Base-by-base conservation (phyloP, 1,140 invertebrate genomes). In the Drosophila athabasca region DNA sequence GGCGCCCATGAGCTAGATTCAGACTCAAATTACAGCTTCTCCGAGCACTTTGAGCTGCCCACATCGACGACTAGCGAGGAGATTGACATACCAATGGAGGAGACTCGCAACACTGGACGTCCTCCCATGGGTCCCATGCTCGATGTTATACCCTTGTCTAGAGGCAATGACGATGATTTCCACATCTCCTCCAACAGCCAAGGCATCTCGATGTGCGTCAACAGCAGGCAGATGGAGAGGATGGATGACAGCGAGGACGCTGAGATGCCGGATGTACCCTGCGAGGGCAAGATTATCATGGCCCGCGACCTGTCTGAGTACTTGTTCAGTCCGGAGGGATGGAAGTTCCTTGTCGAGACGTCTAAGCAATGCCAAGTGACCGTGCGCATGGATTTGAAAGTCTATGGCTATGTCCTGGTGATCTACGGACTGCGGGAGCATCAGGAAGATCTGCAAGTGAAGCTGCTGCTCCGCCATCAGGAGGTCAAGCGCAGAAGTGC, bases 381-480 rank as follows among this genome's bases (percentile, higher is more conserved):
- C 35, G 79, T 93, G 2, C 85, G 79, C 6, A 76, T 92, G 54
- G 88, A 93, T 54, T 91, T 87, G 26, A 78, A 89, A 8, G 81
- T 91, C 1, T 91, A 91, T 39, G 91, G 90, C 45, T 89, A 92
- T 53, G 91, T 93, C 15, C 72, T 94, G 19, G 91, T 90, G 17
- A 93, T 94, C 17, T 92, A 91, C 67, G 93, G 93, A 1, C 87
- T 92, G 11, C 82, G 92, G 11, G 87, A 74, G 6, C 82, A 93
- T 67, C 93, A 93, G 61, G 92, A 93, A 31, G 88, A 92, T 58
- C 92, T 94, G 54, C 93, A 93, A 45, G 29, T 79, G 0, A 90
- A 90, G 54, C 73, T 94, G 0, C 61, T 92, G 44, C 89, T 52
- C 26, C 84, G 84, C 17, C 64, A 76, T 35, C 76, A 88, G 31